Percentiles rank a stretch among this genome's conserved stretches.
Evolutionary conservation across 1,140 invertebrate genomes (phyloP).

Genomic region (Neuroterus valhalla): DNA sequence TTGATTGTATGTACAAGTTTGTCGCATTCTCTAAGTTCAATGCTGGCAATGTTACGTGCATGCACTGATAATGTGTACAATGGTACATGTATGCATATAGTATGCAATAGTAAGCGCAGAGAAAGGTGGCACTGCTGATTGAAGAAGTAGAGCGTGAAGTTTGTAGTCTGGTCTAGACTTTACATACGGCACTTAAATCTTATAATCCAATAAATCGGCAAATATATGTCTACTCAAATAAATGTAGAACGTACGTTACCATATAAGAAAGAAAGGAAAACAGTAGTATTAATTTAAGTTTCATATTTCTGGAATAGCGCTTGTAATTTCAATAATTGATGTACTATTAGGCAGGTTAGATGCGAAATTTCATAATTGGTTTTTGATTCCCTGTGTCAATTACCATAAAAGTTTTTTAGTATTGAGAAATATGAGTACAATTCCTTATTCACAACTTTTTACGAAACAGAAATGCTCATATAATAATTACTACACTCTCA

Average conservation of each 20-base stretch:
- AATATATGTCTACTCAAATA: background rate
- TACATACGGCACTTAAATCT: background rate
- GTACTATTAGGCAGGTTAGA: too few species aligned
- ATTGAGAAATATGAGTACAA: too few species aligned
- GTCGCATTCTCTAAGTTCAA: background rate
- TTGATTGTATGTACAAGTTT: conserved; percentile 3
- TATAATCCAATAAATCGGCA: background rate
- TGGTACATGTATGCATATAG: too few species aligned
- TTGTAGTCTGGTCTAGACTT: conserved; percentile 23
- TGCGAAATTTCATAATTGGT: too few species aligned
- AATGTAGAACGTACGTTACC: conserved; percentile 4
- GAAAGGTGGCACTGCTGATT: conserved; percentile 12
- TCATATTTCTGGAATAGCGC: background rate
- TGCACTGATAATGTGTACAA: too few species aligned
- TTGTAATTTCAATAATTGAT: too few species aligned
- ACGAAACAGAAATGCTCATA: too few species aligned
- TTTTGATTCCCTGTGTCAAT: too few species aligned
- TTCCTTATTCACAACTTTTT: too few species aligned
- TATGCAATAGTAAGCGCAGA: background rate
- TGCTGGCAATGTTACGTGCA: background rate
- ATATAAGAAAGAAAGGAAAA: background rate
- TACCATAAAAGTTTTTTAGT: too few species aligned
- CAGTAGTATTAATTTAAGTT: background rate
- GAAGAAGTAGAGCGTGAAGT: conserved; percentile 10
- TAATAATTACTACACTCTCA: too few species aligned